phyloP scores from a whole-genome alignment of 2,797 vertebrate species.

The Sorex maritimensis region DNA sequence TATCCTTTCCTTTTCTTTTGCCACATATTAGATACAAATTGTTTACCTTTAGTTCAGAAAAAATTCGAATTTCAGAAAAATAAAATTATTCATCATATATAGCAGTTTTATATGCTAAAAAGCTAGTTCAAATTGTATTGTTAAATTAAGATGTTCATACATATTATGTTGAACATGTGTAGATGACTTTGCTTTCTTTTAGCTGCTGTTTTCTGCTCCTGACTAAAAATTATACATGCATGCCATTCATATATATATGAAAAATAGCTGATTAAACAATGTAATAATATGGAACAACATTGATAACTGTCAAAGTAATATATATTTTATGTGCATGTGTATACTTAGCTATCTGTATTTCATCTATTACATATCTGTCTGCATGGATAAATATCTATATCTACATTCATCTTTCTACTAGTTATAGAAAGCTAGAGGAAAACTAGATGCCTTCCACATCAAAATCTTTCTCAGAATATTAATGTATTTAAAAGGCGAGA shows the following conservation, averaged over 20 bases:
- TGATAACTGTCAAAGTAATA: too few relatives aligned
- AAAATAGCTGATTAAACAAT: too few relatives aligned
- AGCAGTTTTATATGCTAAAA: conserved; percentile 56
- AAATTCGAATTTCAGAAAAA: conserved; percentile 3
- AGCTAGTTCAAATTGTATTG: conserved; percentile 62
- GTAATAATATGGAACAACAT: too few relatives aligned
- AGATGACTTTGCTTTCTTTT: conserved; percentile 19
- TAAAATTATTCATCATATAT: not conserved
- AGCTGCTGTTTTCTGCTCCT: conserved; percentile 37
- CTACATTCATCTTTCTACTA: not conserved
- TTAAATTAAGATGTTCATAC: conserved; percentile 65
- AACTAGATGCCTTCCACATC: not conserved
- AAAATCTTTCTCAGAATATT: not conserved
- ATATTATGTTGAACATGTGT: not conserved
- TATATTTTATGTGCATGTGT: too few relatives aligned
- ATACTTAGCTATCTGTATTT: too few relatives aligned
- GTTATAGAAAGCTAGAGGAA: too few relatives aligned
- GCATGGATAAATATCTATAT: not conserved
- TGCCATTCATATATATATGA: too few relatives aligned
- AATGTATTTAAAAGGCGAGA: conserved; percentile 21
- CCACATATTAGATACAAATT: conserved; percentile 66
- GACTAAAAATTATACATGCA: not conserved
- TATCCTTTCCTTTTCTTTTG: not conserved
- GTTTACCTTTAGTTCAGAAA: conserved; percentile 59
- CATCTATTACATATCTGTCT: too few relatives aligned